Evolutionary conservation across 2,888 invertebrate species (phyloP), one percentile per base, ranked within the genome.

Genomic region (Acrobasis consociella): DNA sequence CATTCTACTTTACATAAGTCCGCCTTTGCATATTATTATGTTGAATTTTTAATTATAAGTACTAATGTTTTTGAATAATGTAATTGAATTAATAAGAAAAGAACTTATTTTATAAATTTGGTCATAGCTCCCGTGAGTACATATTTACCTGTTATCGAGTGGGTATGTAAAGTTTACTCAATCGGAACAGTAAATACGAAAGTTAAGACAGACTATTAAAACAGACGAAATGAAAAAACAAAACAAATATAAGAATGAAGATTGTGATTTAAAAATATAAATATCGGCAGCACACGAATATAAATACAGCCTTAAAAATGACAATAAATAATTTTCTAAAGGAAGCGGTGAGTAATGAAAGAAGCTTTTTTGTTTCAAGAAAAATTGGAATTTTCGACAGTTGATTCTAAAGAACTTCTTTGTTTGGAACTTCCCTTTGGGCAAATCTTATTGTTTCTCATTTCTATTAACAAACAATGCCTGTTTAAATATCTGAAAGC

Each of bases 261-360:
- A 46, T n/a, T 46, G 46, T 13, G 2, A 46, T 46, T n/a, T 46
- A 46, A 46, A 46, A 46, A 46, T 46, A 11, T 46, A 46, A 11
- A 2, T 13, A n/a, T 46, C 13, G 46, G 46, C n/a, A 13, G 46
- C 46, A 5, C 46, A 46, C 46, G 46, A 42, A 46, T 50, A 42
- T 58, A 55, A 46, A 46, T 50, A 42, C 60, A 55, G 50, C 31
- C 55, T n/a, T 55, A 37, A 55, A n/a, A 56, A 38, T 22, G 53
- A 76, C 77, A 78, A 85, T 87, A 86, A 87, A 87, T 86, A 82
- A 73, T 77, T 71, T 62, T 71, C 83, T 78, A 72, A 72, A 80
- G 78, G 81, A 79, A 78, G 74, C 38, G 37, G 71, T 75, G 74
- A 73, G 76, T 76, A 76, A 74, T 76, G 76, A 80, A 76, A 74